phyloP scores from a whole-genome alignment of 2,113 vertebrate genomes.

The Psophia crepitans region DNA sequence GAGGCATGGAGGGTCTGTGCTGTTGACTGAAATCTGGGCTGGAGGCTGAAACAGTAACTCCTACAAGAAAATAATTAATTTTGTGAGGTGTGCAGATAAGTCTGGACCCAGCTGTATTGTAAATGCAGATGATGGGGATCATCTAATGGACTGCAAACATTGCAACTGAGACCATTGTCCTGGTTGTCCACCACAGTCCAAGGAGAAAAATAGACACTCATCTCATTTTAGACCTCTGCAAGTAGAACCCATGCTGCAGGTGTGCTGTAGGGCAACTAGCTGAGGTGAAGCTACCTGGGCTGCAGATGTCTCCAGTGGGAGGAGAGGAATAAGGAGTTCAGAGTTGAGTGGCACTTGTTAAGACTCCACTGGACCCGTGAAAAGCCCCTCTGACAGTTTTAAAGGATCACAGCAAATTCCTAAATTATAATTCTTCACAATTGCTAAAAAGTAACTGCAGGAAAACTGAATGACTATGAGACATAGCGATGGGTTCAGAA shows the following conservation, averaged over 20 bases:
- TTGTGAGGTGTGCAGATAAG: not conserved
- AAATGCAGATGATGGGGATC: not conserved
- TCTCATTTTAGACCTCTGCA: not conserved
- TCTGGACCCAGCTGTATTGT: not conserved
- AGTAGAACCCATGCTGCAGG: not conserved
- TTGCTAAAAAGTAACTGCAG: not conserved
- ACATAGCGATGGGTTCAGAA: not conserved
- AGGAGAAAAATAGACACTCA: not conserved
- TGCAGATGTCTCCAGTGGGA: not conserved
- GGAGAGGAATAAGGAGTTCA: not conserved
- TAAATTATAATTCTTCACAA: not conserved
- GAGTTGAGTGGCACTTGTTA: not conserved
- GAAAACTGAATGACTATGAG: not conserved
- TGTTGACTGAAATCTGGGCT: not conserved
- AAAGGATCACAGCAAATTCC: not conserved
- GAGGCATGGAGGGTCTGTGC: not conserved
- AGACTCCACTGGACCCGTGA: not conserved
- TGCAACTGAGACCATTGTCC: not conserved
- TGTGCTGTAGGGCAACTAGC: not conserved
- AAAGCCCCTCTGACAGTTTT: not conserved
- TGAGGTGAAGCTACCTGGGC: not conserved
- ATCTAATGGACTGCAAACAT: not conserved
- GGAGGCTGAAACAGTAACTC: not conserved
- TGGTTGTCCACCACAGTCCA: not conserved
- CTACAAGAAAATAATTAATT: not conserved